Percentiles rank a stretch among this genome's conserved stretches.
phyloP scores from a whole-genome alignment of 2,888 invertebrate species.

The Philhelius pedissequus region DNA sequence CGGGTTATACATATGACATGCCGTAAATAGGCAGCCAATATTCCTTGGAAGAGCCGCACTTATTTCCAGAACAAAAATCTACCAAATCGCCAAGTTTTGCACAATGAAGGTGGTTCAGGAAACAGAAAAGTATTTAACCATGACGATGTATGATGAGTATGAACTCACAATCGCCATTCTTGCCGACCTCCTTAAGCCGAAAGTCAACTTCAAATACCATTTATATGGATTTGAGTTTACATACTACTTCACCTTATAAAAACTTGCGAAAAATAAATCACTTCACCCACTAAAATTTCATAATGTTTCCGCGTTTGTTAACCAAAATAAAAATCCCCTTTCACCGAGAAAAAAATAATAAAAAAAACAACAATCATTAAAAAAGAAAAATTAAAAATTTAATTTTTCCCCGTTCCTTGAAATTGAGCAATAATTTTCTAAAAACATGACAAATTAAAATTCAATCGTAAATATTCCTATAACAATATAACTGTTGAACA shows the following conservation, averaged over 20 bases:
- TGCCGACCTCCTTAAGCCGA: no score
- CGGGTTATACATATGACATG: no score
- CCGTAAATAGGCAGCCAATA: no score
- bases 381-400: neutral
- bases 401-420: neutral
- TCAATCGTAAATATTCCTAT: neutral
- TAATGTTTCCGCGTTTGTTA: neutral
- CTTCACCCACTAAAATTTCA: constrained; percentile 10
- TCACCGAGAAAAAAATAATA: neutral
- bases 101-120: no score
- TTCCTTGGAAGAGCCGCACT: no score
- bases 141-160: no score
- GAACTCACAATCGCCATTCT: no score
- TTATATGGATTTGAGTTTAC: neutral
- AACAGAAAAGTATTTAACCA: no score
- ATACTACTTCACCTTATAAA: neutral
- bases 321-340: neutral
- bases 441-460: neutral
- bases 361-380: neutral
- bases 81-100: no score
- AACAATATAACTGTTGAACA: neutral
- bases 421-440: neutral
- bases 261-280: constrained; percentile 24
- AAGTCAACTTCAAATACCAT: neutral
- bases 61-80: no score